A percentile compares a stretch with the other conserved stretches of the same genome.
Conservation (phyloP, 2,888 invertebrate species). For the Tipula helvola region DNA sequence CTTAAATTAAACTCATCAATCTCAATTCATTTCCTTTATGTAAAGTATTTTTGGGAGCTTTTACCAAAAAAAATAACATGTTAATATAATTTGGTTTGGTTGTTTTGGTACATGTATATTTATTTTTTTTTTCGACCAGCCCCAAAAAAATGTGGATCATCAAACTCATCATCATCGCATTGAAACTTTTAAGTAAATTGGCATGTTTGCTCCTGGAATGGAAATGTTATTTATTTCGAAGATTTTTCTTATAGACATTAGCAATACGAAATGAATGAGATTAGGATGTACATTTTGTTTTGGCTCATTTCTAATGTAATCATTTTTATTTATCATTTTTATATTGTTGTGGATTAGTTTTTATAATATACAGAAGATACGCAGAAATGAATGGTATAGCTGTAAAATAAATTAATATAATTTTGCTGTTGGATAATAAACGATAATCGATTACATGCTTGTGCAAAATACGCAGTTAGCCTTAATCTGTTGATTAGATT, state of each 20-base stretch:
- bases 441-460: not conserved
- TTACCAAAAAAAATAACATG: not conserved
- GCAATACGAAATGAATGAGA: not conserved
- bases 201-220: not conserved
- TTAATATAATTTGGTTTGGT: not conserved
- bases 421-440: not conserved
- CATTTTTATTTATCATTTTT: not conserved
- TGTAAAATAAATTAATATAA: not conserved
- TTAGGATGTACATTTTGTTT: not conserved
- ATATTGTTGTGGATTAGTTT: not conserved
- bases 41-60: not conserved
- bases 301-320: not conserved
- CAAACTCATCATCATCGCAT: not conserved
- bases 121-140: not conserved
- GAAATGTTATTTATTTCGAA: not conserved
- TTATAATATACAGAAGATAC: not conserved
- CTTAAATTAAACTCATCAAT: not conserved
- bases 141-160: not conserved
- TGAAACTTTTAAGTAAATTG: not conserved
- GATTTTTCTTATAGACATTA: not conserved
- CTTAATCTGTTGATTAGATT: not conserved
- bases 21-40: not conserved
- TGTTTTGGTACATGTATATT: not conserved
- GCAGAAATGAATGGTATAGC: not conserved
- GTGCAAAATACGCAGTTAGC: not conserved